Base-by-base conservation (phyloP, 1,140 invertebrate genomes). In the Augochlora pura region DNA sequence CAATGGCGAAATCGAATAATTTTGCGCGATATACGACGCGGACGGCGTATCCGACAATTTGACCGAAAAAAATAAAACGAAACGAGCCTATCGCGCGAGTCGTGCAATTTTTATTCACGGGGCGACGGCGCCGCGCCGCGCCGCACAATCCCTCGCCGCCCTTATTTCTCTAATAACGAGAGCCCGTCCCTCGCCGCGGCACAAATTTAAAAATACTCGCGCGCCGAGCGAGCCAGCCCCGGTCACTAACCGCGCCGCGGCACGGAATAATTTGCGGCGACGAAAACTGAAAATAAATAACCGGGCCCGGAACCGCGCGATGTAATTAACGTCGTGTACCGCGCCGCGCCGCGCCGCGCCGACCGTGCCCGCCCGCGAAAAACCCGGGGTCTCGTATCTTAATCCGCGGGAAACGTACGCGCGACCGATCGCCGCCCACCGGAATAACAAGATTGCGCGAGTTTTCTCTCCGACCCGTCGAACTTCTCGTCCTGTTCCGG, bases 121-220 rank as follows among this genome's bases (percentile, higher is more conserved):
- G 25, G n/a, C 54, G 16, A n/a, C n/a, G 64, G n/a, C n/a, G n/a
- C n/a, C n/a, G n/a, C n/a, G n/a, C n/a, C 27, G n/a, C 46, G n/a
- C 46, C 16, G 9, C 10, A 8, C 42, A 57, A 46, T 46, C 42
- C 32, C 49, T n/a, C 25, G 16, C 46, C 38, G 21, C 52, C 23
- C 27, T 71, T 77, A 70, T 70, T 62, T 32, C 25, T 49, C 39
- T 49, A 77, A 62, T 70, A 70, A 77, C 66, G 57, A 60, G 25
- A 60, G 25, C 73, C 4, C 14, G 54, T 38, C 16, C 27, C 74
- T 25, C 7, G 32, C 25, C 21, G 18, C n/a, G 39, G 27, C 9
- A 6, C 21, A 62, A 69, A 69, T 77, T 60, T 70, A 46, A 70
- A 77, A 70, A 69, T 77, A 70, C 27, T 62, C 54, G 54, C 39